Base-by-base conservation (phyloP, 1,140 invertebrate species). In the Hyposmocoma kahamanoa region DNA sequence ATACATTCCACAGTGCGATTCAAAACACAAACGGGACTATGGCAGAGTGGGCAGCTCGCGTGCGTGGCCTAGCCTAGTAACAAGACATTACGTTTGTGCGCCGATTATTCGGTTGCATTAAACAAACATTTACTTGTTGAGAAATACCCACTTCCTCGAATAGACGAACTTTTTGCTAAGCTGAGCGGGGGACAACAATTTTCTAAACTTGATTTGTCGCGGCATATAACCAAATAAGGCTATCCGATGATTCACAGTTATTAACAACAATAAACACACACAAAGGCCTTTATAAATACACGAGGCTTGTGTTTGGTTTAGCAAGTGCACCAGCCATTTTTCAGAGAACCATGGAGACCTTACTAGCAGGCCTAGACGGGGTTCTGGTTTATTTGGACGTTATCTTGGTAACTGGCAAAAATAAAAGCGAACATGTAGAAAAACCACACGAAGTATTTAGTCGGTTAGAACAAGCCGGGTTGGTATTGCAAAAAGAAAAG, bases 171-270 rank as follows among this genome's bases (percentile, higher is more conserved):
- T 11, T 70, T 78, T 39, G 19, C 47, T 0, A 46, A 42, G 26
- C 42, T 76, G 11, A 9, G 22, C 9, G 53, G 59, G 3, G 67
- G 65, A 8, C 21, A 66, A 47, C 2, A 53, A 11, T 81, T 69
- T 53, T 50, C 57, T 51, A 62, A 71, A 11, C 43, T 87, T 2
- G 84, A 87, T 56, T 41, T 86, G 8, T 48, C 46, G 0, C 60
- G 19, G 87, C 86, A 1, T 88, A 84, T 59, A 77, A 69, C 59
- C 87, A 89, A 58, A 53, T 89, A 8, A 42, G 46, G 5, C 36
- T 89, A 8, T 59, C 67, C 15, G 50, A 62, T 30, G 48, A 55
- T 0, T 69, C 72, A 39, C 66, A 46, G 32, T 47, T 64, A 13
- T 80, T 80, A 49, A 72, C 78, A 0, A 78, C 67, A 2, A 78